Conservation (phyloP, 1,140 invertebrate species). For the Bombus turneri region DNA sequence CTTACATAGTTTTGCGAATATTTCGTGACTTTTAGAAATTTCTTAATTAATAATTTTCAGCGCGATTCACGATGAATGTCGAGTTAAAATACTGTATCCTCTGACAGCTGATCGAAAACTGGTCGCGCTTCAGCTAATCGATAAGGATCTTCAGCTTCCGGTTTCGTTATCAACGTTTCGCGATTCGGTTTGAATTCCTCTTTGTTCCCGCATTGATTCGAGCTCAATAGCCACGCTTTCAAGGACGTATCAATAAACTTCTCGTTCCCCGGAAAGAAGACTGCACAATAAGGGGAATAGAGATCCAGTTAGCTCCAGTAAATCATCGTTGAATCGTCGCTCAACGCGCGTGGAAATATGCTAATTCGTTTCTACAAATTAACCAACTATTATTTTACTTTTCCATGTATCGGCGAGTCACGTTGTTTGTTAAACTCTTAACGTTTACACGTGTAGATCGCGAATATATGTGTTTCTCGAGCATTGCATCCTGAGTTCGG, state of each 20-base stretch:
- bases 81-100: no score
- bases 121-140: slow-evolving; percentile 2
- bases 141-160: slow-evolving; percentile 49
- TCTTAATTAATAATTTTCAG: not conserved
- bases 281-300: slow-evolving; percentile 13
- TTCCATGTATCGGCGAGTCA: not conserved
- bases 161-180: slow-evolving; percentile 38
- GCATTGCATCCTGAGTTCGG: no score
- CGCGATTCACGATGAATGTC: not conserved
- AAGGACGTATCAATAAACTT: slow-evolving; percentile 49
- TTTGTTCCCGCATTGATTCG: slow-evolving; percentile 39
- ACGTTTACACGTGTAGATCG: not conserved
- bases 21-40: not conserved
- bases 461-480: no score
- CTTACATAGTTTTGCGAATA: not conserved
- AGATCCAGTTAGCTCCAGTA: slow-evolving; percentile 15
- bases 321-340: not conserved
- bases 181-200: slow-evolving; percentile 53
- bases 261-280: slow-evolving; percentile 39
- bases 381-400: not conserved
- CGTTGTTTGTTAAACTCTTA: not conserved
- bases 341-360: not conserved
- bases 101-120: not conserved
- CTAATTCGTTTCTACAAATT: not conserved
- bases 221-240: slow-evolving; percentile 21